Base-by-base conservation (phyloP, 53 echinoderm and acorn worm genomes). In the Zoroaster sp. region DNA sequence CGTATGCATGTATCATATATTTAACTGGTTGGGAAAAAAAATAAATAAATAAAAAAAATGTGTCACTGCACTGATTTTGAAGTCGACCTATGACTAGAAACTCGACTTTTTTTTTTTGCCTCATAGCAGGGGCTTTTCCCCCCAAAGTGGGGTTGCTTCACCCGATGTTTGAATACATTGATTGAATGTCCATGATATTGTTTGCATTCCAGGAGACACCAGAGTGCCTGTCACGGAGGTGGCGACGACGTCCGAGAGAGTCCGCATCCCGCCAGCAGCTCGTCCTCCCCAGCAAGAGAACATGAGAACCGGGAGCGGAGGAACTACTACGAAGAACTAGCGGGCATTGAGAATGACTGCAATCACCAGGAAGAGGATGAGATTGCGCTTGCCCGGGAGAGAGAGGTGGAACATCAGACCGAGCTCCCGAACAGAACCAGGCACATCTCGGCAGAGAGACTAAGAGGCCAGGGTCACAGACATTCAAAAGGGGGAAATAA, bases 281-380 rank as follows among this genome's bases (percentile, higher is more conserved):
- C 71, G 41, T 71, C 85, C 1, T 85, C 85, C 3, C 85, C 85
- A 20, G 28, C 31, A 7, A 85, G 71, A 73, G 82, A 73, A 5
- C 81, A 67, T 3, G 97, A 97, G 46, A 97, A 95, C 73, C 78
- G 95, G 23, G 97, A 97, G 17, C 72, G 97, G 41, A 76, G 97
- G 39, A 95, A 78, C 69, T 95, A 97, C 72, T 97, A 97, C 52
- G 88, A 93, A 68, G 97, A 95, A 54, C 90, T 97, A 23, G 97
- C 97, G 11, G 97, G 97, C 0, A 95, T 97, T n/a, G 97, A 97
- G 69, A 95, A 97, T 73, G 83, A 91, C 59, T 82, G 91, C 69
- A 91, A 76, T 40, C 87, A 87, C 12, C 53, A 80, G 8, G 80
- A 89, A 35, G 88, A 93, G 43, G 87, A 90, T 8, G 78, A 77